A percentile compares a stretch with the other conserved stretches of the same genome.
Evolutionary conservation across 53 echinoderm and acorn worm species (phyloP).

Genomic region (Paracentrotus lividus): DNA sequence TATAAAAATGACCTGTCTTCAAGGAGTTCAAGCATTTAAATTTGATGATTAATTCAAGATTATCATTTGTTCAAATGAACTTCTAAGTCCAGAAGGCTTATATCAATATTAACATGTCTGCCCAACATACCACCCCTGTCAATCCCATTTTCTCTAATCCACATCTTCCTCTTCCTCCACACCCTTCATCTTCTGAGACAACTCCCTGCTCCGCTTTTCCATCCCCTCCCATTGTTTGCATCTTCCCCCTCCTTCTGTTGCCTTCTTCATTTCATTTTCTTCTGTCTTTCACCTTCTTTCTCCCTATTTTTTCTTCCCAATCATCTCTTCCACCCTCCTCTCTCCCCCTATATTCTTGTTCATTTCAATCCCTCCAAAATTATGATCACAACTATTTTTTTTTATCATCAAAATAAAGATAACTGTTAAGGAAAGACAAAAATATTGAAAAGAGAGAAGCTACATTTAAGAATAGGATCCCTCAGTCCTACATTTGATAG

Average conservation of each 20-base stretch:
- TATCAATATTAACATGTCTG: too few relatives aligned
- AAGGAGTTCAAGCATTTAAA: neutral
- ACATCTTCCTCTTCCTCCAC: neutral
- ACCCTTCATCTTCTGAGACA: neutral
- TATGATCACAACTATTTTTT: neutral
- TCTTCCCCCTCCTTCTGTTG: neutral
- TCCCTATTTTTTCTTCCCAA: neutral
- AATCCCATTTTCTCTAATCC: neutral
- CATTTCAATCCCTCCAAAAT: neutral
- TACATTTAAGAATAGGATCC: neutral
- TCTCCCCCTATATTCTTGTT: neutral
- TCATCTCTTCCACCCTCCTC: neutral
- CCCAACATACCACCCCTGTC: too few relatives aligned
- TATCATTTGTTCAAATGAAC: too few relatives aligned
- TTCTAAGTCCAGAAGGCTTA: too few relatives aligned
- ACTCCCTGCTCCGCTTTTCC: neutral
- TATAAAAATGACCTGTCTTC: neutral
- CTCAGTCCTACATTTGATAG: slow-evolving; percentile 4
- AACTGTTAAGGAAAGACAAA: neutral
- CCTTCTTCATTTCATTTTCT: neutral
- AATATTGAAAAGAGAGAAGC: too few relatives aligned
- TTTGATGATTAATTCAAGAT: too few relatives aligned
- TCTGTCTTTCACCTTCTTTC: neutral
- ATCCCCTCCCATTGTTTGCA: neutral
- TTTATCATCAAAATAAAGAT: neutral